These are phyloP conservation scores for zebrafish (Danio rerio) DNA, from an alignment of 2,113 vertebrate species.

Conservation along the genomic window GRCz12tu NC_133178.1:26653501-26654000, in stretches of 20 bases:
- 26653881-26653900: background rate
- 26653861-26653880: background rate
- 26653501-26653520: background rate
- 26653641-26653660: background rate
- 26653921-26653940: too few species aligned
- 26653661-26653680: background rate
- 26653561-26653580: background rate
- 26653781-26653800: background rate
- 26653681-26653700: background rate
- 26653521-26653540: background rate
- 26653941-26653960: too few species aligned
- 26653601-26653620: background rate
- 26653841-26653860: background rate
- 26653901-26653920: too few species aligned
- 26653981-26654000: too few species aligned
- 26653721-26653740: background rate
- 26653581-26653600: background rate
- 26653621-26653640: background rate
- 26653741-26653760: background rate
- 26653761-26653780: too few species aligned
- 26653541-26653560: background rate
- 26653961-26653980: too few species aligned
- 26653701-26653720: background rate
- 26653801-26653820: background rate
- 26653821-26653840: background rate